Percentiles rank a stretch among this genome's conserved stretches.
These are phyloP conservation scores for Ceyx cyanopectus DNA, from an alignment of 2,113 vertebrate species.

Conservation along the genomic window DNA sequence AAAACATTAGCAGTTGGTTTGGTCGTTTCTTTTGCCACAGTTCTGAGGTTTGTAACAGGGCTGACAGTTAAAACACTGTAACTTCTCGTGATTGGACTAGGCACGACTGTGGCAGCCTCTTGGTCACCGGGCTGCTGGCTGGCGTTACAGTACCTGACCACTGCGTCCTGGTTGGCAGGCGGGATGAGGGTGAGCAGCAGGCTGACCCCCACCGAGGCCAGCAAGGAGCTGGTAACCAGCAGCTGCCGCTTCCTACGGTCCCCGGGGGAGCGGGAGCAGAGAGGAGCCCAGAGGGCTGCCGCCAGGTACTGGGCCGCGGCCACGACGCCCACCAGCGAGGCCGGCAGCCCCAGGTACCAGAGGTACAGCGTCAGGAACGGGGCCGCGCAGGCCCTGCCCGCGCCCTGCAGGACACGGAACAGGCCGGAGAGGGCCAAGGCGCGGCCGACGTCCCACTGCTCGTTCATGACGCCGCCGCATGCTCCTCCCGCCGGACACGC, in stretches of 20 bases:
- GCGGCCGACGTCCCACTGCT: constrained; percentile 84
- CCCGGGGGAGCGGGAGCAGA: constrained; percentile 75
- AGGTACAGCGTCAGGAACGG: constrained; percentile 91
- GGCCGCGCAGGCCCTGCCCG: constrained; percentile 78
- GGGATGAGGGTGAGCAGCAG: constrained; percentile 82
- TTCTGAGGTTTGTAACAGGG: rapidly evolving
- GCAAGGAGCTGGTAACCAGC: constrained; percentile 74
- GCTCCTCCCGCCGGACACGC: not conserved
- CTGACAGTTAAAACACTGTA: rapidly evolving
- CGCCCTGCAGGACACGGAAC: constrained; percentile 81
- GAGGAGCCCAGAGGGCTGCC: constrained; percentile 78
- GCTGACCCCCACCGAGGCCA: constrained; percentile 75
- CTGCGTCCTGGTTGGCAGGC: not conserved
- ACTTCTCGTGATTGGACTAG: not conserved
- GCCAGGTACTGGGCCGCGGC: constrained; percentile 82
- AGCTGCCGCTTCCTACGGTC: constrained; percentile 77
- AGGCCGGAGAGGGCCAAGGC: constrained; percentile 79
- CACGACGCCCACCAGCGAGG: constrained; percentile 82
- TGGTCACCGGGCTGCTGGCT: not conserved
- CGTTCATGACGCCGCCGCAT: constrained; percentile 77
- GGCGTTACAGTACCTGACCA: constrained; percentile 59
- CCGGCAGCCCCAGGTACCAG: constrained; percentile 82
- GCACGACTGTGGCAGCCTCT: not conserved
- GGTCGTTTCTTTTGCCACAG: rapidly evolving
- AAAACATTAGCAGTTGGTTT: not conserved